phyloP scores from a whole-genome alignment of 2,888 invertebrate genomes.

The Biston stratarius region DNA sequence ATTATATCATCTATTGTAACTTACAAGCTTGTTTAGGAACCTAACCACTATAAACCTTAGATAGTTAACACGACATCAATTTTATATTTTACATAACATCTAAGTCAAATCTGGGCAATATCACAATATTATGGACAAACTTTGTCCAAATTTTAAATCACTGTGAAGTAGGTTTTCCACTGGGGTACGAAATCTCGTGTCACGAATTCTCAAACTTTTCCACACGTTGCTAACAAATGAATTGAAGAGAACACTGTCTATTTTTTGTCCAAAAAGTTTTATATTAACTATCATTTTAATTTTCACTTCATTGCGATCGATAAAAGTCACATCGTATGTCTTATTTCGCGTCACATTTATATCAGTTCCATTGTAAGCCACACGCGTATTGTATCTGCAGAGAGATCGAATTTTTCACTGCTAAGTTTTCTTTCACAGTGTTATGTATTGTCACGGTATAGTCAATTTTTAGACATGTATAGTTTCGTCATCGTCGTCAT shows the following conservation, averaged over 20 bases:
- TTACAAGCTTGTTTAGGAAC: constrained; percentile 66
- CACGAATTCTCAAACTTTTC: constrained; percentile 7
- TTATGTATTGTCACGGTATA: constrained; percentile 4
- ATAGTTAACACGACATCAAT: constrained; percentile 78
- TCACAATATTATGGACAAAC: constrained; percentile 77
- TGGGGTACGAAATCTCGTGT: constrained; percentile 34
- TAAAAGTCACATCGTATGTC: too few species aligned
- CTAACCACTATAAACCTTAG: constrained; percentile 62
- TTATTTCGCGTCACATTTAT: background rate
- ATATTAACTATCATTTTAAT: constrained; percentile 10
- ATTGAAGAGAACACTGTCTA: constrained; percentile 3
- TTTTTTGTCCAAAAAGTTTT: background rate
- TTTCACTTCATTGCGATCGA: constrained; percentile 1
- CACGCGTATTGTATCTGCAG: background rate
- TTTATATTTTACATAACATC: constrained; percentile 70
- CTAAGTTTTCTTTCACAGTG: constrained; percentile 41
- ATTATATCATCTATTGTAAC: constrained; percentile 60
- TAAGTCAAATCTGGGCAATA: constrained; percentile 79
- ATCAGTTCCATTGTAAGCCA: background rate
- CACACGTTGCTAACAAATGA: constrained; percentile 8
- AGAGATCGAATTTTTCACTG: background rate
- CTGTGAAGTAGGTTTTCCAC: constrained; percentile 39
- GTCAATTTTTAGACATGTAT: constrained; percentile 84
- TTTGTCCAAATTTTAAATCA: constrained; percentile 57
- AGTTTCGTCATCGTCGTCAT: constrained; percentile 88